Base-by-base conservation (phyloP, 2,888 invertebrate species). In the Cryptocheilus praepositus region DNA sequence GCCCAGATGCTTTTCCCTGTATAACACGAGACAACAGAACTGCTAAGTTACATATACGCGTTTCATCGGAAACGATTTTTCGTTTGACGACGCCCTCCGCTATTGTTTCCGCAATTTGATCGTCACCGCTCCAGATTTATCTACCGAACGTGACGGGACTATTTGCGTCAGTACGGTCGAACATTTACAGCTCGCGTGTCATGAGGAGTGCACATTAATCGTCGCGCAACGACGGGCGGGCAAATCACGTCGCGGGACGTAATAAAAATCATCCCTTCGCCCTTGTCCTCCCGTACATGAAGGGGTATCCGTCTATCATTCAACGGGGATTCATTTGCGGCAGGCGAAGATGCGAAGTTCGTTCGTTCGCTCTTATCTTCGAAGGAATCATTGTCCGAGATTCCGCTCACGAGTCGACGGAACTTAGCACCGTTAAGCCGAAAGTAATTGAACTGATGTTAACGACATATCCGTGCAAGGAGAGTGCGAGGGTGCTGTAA, bases 361-460 rank as follows among this genome's bases (percentile, higher is more conserved):
- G 36, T 36, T 36, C 36, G 36, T 7, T 36, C 36, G 11, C 36
- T 36, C 36, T 67, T 76, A 62, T 64, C 69, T 57, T 28, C 59
- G 51, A 67, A 67, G 70, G 70, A 77, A 82, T 78, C 75, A 81
- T 82, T 76, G 73, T 76, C 75, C 61, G 65, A 74, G 73, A 83
- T 85, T 83, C 79, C 70, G 73, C 76, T 81, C 85, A 84, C 81
- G 81, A 84, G 79, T 82, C 79, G 67, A 70, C 73, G 77, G 74
- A 83, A 81, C 82, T 81, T 66, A 71, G 74, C 82, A 77, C 82
- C 81, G 78, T 79, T 84, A 84, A 83, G 84, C 78, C 79, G 70
- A 74, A 80, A 82, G 81, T 84, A 83, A 85, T 85, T 84, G 83
- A 83, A 85, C 81, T 80, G 80, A 71, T 80, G 80, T 75, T 73